Conservation (phyloP, 1,140 invertebrate genomes). For the Drosophila auraria region DNA sequence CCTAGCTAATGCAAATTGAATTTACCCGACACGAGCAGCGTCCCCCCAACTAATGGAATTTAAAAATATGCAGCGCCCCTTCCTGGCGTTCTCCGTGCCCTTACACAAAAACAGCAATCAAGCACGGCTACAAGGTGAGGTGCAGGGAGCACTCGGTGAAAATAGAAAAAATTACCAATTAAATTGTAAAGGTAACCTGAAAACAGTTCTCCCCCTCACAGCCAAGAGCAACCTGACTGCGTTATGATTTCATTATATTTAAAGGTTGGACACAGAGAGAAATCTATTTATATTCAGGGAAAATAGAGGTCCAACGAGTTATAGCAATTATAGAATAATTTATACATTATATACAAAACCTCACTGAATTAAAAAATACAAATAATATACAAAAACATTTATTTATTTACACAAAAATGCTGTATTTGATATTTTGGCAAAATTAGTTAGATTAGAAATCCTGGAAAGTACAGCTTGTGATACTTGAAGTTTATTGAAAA, state of each 20-base stretch:
- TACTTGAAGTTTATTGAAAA: not conserved
- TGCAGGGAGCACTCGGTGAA: conserved; percentile 14
- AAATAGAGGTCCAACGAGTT: too few species aligned
- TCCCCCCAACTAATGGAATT: conserved; percentile 61
- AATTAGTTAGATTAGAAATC: too few species aligned
- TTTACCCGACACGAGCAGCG: conserved; percentile 46
- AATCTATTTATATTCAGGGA: not conserved
- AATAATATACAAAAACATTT: too few species aligned
- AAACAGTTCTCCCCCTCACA: conserved; percentile 42
- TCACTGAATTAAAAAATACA: too few species aligned
- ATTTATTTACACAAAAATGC: too few species aligned
- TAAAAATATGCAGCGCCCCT: conserved; percentile 59
- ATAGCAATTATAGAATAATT: too few species aligned
- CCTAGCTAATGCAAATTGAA: conserved; percentile 65
- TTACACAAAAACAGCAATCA: conserved; percentile 63
- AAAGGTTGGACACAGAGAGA: conserved; percentile 35
- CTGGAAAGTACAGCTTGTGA: too few species aligned
- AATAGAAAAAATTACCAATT: conserved; percentile 74
- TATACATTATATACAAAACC: too few species aligned
- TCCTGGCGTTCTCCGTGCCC: not conserved
- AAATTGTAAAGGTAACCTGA: conserved; percentile 64
- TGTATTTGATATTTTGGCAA: too few species aligned
- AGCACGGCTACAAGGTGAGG: conserved; percentile 53
- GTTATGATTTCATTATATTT: conserved; percentile 74
- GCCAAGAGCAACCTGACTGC: conserved; percentile 32